phyloP scores from a whole-genome alignment of 53 echinoderm and acorn worm species.

The Holothuria leucospilota region DNA sequence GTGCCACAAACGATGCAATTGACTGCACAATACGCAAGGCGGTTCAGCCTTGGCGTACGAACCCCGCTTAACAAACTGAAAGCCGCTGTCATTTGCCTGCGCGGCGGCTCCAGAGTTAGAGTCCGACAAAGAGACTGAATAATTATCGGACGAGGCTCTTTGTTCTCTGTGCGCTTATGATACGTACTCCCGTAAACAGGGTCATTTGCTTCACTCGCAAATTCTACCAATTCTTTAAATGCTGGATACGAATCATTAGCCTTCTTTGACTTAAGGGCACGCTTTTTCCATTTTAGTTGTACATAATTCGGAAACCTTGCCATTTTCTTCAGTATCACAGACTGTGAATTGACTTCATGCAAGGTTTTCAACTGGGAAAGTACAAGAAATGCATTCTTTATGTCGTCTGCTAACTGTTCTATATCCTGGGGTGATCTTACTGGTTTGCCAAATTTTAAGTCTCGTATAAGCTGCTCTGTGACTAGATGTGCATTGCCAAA shows the following conservation, averaged over 20 bases:
- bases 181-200: background rate
- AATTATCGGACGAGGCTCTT: background rate
- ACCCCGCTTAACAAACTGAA: background rate
- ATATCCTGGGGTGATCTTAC: constrained; percentile 35
- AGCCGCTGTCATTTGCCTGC: background rate
- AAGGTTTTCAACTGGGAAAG: constrained; percentile 33
- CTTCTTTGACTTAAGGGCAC: constrained; percentile 28
- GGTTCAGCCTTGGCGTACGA: constrained; percentile 56
- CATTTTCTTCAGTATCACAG: constrained; percentile 44
- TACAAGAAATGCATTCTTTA: constrained; percentile 40
- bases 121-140: constrained; percentile 20
- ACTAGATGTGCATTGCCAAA: constrained; percentile 61
- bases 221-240: constrained; percentile 19
- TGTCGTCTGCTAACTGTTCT: constrained; percentile 62
- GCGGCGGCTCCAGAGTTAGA: background rate
- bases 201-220: constrained; percentile 29
- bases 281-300: constrained; percentile 38
- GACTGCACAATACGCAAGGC: constrained; percentile 47
- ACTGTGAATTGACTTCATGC: constrained; percentile 56
- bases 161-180: constrained; percentile 5
- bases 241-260: constrained; percentile 22
- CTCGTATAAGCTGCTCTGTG: constrained; percentile 37
- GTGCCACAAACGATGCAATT: constrained; percentile 52
- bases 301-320: constrained; percentile 57
- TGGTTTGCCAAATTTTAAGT: constrained; percentile 47